Evolutionary conservation across 2,888 invertebrate genomes (phyloP).

Genomic region (Mesorhabditis spiculigera): DNA sequence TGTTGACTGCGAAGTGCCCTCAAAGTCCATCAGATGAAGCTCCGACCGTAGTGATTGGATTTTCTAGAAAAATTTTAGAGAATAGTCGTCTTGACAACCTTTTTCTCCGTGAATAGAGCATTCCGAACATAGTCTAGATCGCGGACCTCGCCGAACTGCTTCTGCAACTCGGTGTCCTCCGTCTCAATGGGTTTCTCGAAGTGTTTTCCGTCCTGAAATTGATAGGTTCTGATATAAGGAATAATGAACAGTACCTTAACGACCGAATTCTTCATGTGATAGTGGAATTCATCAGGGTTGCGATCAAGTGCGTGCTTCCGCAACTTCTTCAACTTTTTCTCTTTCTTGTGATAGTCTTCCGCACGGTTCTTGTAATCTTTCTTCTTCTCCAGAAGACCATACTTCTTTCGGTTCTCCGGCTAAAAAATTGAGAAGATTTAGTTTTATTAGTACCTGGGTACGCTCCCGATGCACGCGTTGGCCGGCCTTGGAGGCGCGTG

Average conservation of each 20-base stretch:
- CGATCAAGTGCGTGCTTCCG: slow-evolving; percentile 80
- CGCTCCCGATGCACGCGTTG: slow-evolving; percentile 46
- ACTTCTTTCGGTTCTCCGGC: slow-evolving; percentile 36
- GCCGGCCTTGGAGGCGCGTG: slow-evolving; percentile 40
- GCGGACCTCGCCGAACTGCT: slow-evolving; percentile 82
- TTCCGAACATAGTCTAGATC: slow-evolving; percentile 84
- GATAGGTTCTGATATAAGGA: background rate
- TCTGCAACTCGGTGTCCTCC: slow-evolving; percentile 73
- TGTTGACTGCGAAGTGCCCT: slow-evolving; percentile 18
- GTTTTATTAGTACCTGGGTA: slow-evolving; percentile 24
- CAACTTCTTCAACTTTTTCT: slow-evolving; percentile 69
- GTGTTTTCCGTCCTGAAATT: slow-evolving; percentile 28
- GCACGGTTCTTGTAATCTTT: slow-evolving; percentile 57
- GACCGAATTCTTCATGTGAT: slow-evolving; percentile 89
- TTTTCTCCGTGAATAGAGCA: slow-evolving; percentile 64
- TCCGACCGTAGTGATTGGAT: slow-evolving; percentile 48
- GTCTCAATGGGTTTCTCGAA: slow-evolving; percentile 31
- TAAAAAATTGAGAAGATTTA: slow-evolving; percentile 18
- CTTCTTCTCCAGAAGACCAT: slow-evolving; percentile 56
- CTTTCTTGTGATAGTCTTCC: slow-evolving; percentile 43
- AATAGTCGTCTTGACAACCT: slow-evolving; percentile 25
- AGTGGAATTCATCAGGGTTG: slow-evolving; percentile 97
- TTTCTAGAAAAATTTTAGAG: slow-evolving; percentile 29
- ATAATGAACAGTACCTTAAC: slow-evolving; percentile 61
- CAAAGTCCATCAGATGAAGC: slow-evolving; percentile 43